These are phyloP conservation scores for Haemorhous mexicanus DNA, from an alignment of 2,113 vertebrate genomes.

Conservation along the genomic window DNA sequence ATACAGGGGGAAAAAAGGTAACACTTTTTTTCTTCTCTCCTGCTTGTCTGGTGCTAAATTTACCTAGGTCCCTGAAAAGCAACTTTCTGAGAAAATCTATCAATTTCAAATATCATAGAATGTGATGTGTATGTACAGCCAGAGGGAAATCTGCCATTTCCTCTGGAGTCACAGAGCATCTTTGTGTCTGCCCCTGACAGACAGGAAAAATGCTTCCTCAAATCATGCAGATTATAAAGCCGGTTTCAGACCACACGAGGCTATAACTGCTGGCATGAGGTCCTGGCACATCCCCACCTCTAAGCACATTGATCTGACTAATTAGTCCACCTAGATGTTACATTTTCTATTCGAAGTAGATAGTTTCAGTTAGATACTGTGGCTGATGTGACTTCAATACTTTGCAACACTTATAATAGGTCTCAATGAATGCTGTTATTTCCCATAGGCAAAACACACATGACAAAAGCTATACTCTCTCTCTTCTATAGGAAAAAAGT, in stretches of 20 bases:
- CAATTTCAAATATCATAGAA: not conserved
- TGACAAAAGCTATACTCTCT: not conserved
- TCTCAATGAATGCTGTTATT: not conserved
- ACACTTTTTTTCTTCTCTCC: no score
- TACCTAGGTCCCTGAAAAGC: not conserved
- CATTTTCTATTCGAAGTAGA: not conserved
- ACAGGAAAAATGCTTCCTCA: not conserved
- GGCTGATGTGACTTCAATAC: not conserved
- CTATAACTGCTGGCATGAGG: slow-evolving; percentile 65
- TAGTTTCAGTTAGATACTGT: not conserved
- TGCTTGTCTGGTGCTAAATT: not conserved
- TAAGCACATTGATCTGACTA: slow-evolving; percentile 71
- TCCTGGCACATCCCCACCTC: slow-evolving; percentile 71
- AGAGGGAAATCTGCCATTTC: not conserved
- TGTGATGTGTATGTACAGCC: not conserved
- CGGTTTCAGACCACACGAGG: slow-evolving; percentile 67
- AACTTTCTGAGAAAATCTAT: not conserved
- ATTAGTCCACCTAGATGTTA: slow-evolving; percentile 65
- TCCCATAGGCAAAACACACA: not conserved
- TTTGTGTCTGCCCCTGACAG: not conserved
- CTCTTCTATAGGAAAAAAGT: not conserved
- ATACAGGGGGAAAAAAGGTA: not conserved
- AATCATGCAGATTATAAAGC: slow-evolving; percentile 62
- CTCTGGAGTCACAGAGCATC: not conserved
- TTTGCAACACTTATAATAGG: not conserved